Percentiles rank a stretch among this genome's conserved stretches.
Conservation (phyloP, 2,888 invertebrate species). For the Pardosa pseudoannulata region DNA sequence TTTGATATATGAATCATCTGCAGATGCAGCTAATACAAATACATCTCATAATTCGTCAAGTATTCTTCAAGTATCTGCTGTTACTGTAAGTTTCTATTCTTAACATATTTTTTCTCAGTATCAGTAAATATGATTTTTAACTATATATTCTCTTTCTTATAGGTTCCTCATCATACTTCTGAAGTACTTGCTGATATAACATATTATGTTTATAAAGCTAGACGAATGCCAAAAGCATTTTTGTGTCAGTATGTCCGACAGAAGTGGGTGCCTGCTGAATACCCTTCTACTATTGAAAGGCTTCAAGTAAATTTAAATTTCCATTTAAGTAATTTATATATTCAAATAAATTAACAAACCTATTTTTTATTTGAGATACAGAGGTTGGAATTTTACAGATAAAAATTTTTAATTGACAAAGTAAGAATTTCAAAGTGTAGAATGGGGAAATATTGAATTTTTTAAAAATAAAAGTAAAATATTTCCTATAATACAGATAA, state of each 20-base stretch:
- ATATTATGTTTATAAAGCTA: slow-evolving; percentile 95
- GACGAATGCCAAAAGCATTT: slow-evolving; percentile 88
- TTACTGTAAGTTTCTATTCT: slow-evolving; percentile 54
- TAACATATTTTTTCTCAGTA: not conserved
- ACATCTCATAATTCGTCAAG: slow-evolving; percentile 38
- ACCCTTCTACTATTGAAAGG: slow-evolving; percentile 80
- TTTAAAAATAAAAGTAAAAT: too few species aligned
- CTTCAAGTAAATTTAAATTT: slow-evolving; percentile 78
- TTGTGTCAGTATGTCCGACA: slow-evolving; percentile 92
- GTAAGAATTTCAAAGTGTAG: too few species aligned
- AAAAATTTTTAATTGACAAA: too few species aligned
- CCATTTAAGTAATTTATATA: not conserved
- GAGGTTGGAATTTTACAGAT: too few species aligned
- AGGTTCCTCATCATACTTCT: slow-evolving; percentile 94
- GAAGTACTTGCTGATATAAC: slow-evolving; percentile 98
- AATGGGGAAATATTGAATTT: too few species aligned
- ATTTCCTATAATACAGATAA: too few species aligned
- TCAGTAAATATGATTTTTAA: too few species aligned
- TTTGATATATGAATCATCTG: slow-evolving; percentile 85
- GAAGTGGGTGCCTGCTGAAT: slow-evolving; percentile 88
- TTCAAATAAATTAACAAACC: too few species aligned
- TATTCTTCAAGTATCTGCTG: slow-evolving; percentile 59
- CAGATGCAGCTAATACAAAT: slow-evolving; percentile 66
- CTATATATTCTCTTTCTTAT: too few species aligned
- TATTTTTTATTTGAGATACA: too few species aligned